Evolutionary conservation across 2,888 invertebrate genomes (phyloP).

Genomic region (Rhopalosiphum nymphaeae): DNA sequence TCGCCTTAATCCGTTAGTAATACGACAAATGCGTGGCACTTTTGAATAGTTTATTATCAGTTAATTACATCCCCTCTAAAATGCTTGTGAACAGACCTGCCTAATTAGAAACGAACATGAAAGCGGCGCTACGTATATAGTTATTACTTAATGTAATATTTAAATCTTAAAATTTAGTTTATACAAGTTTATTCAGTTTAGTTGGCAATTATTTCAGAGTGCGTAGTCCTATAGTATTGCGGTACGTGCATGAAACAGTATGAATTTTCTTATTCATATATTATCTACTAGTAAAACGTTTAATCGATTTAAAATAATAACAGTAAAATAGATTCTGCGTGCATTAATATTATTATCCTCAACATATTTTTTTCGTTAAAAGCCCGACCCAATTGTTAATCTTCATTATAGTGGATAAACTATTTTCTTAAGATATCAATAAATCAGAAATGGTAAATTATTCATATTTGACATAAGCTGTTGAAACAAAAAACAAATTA

Average conservation of each 20-base stretch:
- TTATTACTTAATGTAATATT: neutral
- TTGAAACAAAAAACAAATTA: slow-evolving; percentile 50
- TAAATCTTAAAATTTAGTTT: neutral
- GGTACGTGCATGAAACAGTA: neutral
- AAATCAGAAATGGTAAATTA: slow-evolving; percentile 44
- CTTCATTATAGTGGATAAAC: neutral
- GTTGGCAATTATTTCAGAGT: neutral
- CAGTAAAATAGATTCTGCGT: neutral
- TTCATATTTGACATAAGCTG: slow-evolving; percentile 30
- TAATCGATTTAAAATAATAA: neutral
- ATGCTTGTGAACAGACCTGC: neutral
- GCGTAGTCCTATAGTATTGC: neutral
- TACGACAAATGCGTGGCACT: slow-evolving; percentile 24
- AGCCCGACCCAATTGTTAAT: neutral
- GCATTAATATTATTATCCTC: neutral
- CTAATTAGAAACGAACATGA: slow-evolving; percentile 12
- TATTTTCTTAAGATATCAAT: neutral
- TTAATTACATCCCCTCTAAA: neutral
- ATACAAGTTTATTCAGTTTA: neutral
- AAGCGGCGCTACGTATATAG: neutral
- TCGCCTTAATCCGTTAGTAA: slow-evolving; percentile 25
- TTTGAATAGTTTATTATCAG: slow-evolving; percentile 38
- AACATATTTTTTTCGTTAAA: neutral
- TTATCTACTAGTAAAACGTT: neutral
- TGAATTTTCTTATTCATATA: neutral